A percentile compares a stretch with the other conserved stretches of the same genome.
These are phyloP conservation scores for Pteropus rufus DNA, from an alignment of 2,797 vertebrate species.

Conservation along the genomic window DNA sequence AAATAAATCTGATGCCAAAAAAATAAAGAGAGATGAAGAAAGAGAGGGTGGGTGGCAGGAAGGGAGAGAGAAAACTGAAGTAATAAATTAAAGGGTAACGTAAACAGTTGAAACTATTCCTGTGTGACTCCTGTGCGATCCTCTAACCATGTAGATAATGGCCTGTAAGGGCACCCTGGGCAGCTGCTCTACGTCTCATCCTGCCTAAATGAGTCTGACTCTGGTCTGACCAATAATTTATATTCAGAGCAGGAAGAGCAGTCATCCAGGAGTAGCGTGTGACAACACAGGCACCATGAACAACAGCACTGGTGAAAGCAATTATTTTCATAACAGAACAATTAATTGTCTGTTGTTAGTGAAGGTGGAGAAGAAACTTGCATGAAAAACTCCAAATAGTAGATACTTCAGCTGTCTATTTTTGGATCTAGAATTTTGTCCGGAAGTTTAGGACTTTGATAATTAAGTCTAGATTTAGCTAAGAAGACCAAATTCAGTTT, in stretches of 20 bases:
- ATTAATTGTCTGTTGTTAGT: neutral
- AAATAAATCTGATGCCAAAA: neutral
- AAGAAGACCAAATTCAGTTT: neutral
- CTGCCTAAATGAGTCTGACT: neutral
- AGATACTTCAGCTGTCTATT: neutral
- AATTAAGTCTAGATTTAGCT: neutral
- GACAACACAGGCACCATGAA: neutral
- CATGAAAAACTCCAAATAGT: neutral
- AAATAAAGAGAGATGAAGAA: neutral
- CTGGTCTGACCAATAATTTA: neutral
- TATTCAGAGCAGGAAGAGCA: neutral
- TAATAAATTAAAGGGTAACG: neutral
- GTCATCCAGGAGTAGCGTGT: too few species aligned
- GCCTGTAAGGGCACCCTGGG: rapidly evolving
- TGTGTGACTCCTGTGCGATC: neutral
- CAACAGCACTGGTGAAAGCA: neutral
- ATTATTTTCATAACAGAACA: neutral
- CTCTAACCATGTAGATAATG: rapidly evolving
- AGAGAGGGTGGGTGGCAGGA: neutral
- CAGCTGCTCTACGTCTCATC: neutral
- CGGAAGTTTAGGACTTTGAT: neutral
- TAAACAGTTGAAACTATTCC: neutral
- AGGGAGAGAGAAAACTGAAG: neutral
- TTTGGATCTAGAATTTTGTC: neutral
- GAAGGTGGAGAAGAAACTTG: neutral